These are phyloP conservation scores for Yoshiicerus persimilis DNA, from an alignment of 1,140 invertebrate species.

Conservation along the genomic window DNA sequence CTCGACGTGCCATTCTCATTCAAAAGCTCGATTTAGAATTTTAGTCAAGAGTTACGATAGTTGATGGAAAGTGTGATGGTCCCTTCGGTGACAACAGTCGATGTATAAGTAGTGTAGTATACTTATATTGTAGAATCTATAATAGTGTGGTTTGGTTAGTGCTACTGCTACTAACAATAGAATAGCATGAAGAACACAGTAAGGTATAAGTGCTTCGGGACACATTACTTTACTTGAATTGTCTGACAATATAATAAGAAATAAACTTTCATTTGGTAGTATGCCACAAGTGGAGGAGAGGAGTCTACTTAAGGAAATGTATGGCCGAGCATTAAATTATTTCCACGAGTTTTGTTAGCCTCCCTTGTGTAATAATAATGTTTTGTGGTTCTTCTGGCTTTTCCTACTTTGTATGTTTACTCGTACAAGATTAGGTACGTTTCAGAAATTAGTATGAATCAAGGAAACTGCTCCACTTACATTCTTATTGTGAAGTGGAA, in stretches of 20 bases:
- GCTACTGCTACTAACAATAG: too few species aligned
- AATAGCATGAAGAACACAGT: too few species aligned
- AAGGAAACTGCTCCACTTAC: neutral
- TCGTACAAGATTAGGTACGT: neutral
- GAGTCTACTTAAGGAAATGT: neutral
- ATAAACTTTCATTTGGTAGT: neutral
- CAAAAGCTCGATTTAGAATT: slow-evolving; percentile 4
- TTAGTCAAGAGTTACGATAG: neutral
- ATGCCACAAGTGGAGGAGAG: neutral
- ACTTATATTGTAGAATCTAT: neutral
- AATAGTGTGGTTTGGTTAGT: too few species aligned
- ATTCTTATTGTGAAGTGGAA: neutral
- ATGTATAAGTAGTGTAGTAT: neutral
- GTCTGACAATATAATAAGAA: neutral
- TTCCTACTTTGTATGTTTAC: neutral
- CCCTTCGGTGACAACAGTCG: neutral
- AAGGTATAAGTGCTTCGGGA: neutral
- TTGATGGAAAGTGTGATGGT: neutral
- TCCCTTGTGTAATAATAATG: neutral
- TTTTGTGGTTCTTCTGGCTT: neutral
- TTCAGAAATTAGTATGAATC: neutral
- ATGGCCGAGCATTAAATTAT: neutral
- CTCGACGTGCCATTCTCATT: neutral
- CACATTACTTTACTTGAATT: neutral
- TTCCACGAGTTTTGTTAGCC: neutral